These are phyloP conservation scores for Pyrgus malvae DNA, from an alignment of 2,888 invertebrate genomes.

Conservation along the genomic window DNA sequence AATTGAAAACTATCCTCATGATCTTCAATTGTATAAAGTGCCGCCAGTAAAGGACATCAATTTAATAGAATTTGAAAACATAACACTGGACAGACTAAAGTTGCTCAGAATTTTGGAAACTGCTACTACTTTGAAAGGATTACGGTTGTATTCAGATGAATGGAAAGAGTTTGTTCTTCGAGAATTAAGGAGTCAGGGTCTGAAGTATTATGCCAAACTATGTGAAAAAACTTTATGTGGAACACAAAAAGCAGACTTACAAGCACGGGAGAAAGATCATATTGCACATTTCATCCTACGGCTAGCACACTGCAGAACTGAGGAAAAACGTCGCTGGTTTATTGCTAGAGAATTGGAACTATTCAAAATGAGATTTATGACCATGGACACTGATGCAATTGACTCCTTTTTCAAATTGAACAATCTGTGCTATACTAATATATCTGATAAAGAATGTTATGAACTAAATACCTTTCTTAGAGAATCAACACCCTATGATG, in stretches of 20 bases:
- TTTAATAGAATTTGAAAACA: constrained; percentile 92
- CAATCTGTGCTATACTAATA: constrained; percentile 84
- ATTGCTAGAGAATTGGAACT: constrained; percentile 93
- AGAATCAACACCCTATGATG: constrained; percentile 82
- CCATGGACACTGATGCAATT: constrained; percentile 83
- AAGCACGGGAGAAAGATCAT: constrained; percentile 89
- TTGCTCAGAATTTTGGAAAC: constrained; percentile 90
- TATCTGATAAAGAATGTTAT: constrained; percentile 86
- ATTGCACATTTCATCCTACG: constrained; percentile 96
- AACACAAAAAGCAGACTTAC: constrained; percentile 82
- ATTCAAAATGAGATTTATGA: constrained; percentile 90
- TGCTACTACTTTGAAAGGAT: constrained; percentile 83
- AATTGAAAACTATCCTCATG: constrained; percentile 85
- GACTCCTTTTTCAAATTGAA: constrained; percentile 85
- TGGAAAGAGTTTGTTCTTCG: constrained; percentile 84
- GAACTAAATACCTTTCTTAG: constrained; percentile 82
- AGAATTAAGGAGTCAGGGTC: constrained; percentile 85
- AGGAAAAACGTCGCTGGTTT: constrained; percentile 94
- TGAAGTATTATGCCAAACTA: constrained; percentile 84
- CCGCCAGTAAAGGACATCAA: constrained; percentile 89
- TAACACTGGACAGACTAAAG: constrained; percentile 91
- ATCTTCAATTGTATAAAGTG: constrained; percentile 89
- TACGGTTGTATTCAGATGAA: constrained; percentile 84
- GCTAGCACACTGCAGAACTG: constrained; percentile 93
- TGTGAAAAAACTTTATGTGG: constrained; percentile 80